phyloP scores from a whole-genome alignment of 1,140 invertebrate genomes.

The Trigoniulus corallinus region DNA sequence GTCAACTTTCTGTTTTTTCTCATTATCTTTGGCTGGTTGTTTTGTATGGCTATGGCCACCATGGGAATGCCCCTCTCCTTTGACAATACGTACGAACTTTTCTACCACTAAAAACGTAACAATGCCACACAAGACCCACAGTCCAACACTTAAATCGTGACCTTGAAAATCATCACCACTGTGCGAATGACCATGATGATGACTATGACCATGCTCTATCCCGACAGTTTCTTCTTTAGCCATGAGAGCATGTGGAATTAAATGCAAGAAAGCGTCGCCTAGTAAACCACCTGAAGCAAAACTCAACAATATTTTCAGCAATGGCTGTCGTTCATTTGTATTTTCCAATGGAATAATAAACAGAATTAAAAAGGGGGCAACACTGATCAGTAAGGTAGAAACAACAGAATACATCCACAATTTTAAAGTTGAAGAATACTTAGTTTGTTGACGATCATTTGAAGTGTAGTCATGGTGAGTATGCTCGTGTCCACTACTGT shows the following conservation, averaged over 20 bases:
- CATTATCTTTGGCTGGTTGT: conserved; percentile 12
- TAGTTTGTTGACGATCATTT: conserved; percentile 10
- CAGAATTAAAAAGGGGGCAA: conserved; percentile 82
- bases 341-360: conserved; percentile 87
- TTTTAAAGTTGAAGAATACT: conserved; percentile 23
- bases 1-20: conserved; percentile 9
- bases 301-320: conserved; percentile 74
- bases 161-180: conserved; percentile 32
- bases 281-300: conserved; percentile 89
- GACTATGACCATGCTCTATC: conserved; percentile 34
- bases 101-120: conserved; percentile 80
- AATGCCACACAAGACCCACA: conserved; percentile 80
- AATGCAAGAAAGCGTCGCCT: conserved; percentile 89
- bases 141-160: conserved; percentile 69
- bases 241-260: conserved; percentile 81
- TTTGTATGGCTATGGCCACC: conserved; percentile 17
- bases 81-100: conserved; percentile 77
- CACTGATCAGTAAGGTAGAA: conserved; percentile 81
- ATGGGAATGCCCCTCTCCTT: conserved; percentile 50
- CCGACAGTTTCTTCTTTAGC: conserved; percentile 28
- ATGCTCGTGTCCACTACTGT: conserved; percentile 20
- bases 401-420: conserved; percentile 67
- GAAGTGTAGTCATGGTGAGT: conserved; percentile 13
- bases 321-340: conserved; percentile 56
- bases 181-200: conserved; percentile 34